A percentile compares a stretch with the other conserved stretches of the same genome.
Conservation (phyloP, 2,888 invertebrate genomes). For the Tetragnatha montana region DNA sequence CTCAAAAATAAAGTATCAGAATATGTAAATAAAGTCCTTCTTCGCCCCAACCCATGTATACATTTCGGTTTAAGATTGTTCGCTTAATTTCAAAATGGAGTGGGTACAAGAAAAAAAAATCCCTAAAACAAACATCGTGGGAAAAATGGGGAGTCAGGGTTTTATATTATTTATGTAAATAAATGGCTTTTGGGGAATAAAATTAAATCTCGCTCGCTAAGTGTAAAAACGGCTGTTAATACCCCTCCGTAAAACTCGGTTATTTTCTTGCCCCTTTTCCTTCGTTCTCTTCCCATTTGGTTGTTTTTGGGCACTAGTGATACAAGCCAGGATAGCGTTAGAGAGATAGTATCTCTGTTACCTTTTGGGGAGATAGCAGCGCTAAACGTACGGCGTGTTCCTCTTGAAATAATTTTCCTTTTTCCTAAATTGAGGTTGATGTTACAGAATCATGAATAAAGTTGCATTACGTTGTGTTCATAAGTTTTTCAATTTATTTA, state of each 20-base stretch:
- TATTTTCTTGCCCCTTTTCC: not conserved
- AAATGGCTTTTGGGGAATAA: conserved; percentile 42
- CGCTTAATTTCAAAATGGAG: not conserved
- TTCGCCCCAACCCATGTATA: not conserved
- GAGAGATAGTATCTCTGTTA: too few relatives aligned
- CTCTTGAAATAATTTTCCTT: too few relatives aligned
- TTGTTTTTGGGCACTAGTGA: too few relatives aligned
- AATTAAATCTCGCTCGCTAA: conserved; percentile 49
- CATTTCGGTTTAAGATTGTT: conserved; percentile 22
- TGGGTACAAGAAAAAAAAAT: not conserved
- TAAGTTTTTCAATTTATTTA: too few relatives aligned
- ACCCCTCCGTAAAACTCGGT: conserved; percentile 20
- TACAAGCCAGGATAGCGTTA: too few relatives aligned
- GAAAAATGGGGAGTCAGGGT: not conserved
- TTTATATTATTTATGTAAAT: conserved; percentile 51
- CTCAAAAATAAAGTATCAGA: conserved; percentile 8
- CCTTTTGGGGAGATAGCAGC: too few relatives aligned
- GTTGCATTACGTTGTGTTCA: too few relatives aligned
- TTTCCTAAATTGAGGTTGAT: too few relatives aligned
- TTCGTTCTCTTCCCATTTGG: not conserved
- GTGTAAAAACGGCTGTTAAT: conserved; percentile 50
- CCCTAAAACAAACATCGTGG: not conserved
- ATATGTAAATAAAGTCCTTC: conserved; percentile 18
- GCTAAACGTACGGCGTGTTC: too few relatives aligned
- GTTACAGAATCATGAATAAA: too few relatives aligned